These are phyloP conservation scores for Drosophila funebris DNA, from an alignment of 1,140 invertebrate species.

Conservation along the genomic window DNA sequence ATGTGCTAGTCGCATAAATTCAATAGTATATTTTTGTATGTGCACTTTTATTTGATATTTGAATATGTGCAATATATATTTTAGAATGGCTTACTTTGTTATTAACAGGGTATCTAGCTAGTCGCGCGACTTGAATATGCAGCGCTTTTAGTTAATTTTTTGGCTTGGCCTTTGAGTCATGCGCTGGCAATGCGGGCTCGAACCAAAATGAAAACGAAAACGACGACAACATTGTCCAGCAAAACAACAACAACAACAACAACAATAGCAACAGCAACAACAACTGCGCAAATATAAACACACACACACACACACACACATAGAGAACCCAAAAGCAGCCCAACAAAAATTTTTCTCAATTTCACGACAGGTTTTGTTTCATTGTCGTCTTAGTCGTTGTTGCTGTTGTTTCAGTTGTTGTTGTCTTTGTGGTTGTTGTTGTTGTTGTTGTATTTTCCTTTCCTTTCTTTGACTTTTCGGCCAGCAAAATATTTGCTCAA, in stretches of 20 bases:
- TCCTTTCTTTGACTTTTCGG: constrained; percentile 26
- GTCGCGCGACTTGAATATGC: neutral
- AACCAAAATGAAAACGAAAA: constrained; percentile 69
- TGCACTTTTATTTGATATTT: neutral
- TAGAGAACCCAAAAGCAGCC: constrained; percentile 22
- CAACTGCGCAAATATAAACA: constrained; percentile 53
- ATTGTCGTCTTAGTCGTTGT: constrained; percentile 11
- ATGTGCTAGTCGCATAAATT: neutral
- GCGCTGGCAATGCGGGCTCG: constrained; percentile 42
- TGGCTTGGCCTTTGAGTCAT: constrained; percentile 57
- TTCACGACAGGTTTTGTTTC: constrained; percentile 70
- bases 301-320: neutral
- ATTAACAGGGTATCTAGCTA: constrained; percentile 4
- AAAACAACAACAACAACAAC: constrained; percentile 38
- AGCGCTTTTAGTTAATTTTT: constrained; percentile 16
- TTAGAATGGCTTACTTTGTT: neutral
- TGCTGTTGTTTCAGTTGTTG: neutral
- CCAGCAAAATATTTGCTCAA: constrained; percentile 73
- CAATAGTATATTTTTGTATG: neutral
- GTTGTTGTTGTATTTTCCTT: constrained; percentile 37
- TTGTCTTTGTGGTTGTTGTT: constrained; percentile 6
- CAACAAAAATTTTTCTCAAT: constrained; percentile 66
- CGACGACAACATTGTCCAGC: constrained; percentile 24
- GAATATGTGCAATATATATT: neutral
- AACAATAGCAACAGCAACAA: constrained; percentile 30